Base-by-base conservation (phyloP, 2,113 vertebrate species). In the Galeopterus variegatus region DNA sequence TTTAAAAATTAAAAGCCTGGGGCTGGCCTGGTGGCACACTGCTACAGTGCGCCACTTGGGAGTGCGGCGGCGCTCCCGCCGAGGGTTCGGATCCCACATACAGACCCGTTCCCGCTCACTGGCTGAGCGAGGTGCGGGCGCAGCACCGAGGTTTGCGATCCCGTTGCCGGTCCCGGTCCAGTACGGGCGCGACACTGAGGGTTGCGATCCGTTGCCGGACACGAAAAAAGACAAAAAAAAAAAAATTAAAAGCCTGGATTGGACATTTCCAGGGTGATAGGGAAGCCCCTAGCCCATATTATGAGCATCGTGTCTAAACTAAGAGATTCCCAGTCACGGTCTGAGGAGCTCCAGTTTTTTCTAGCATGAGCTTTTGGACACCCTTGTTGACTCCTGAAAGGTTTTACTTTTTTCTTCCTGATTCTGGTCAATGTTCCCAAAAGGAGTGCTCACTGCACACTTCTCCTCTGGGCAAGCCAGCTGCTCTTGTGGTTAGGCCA, bases 181-280 rank as follows among this genome's bases (percentile, higher is more conserved):
- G n/a, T n/a, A n/a, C n/a, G n/a, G n/a, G n/a, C n/a, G n/a, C n/a
- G n/a, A n/a, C n/a, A n/a, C n/a, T n/a, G n/a, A n/a, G n/a, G n/a
- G n/a, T n/a, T n/a, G n/a, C n/a, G n/a, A n/a, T n/a, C n/a, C n/a
- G n/a, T n/a, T n/a, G n/a, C n/a, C n/a, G n/a, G n/a, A n/a, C n/a
- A n/a, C n/a, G n/a, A n/a, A n/a, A n/a, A n/a, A n/a, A n/a, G n/a
- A n/a, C n/a, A n/a, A n/a, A n/a, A n/a, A n/a, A n/a, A n/a, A n/a
- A n/a, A n/a, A n/a, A n/a, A 50, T 83, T 52, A 88, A 91, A 91
- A 93, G 14, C 13, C 36, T 77, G 17, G 26, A 84, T 23, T 88
- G 13, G 17, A 95, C 15, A 18, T 62, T 90, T 93, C n/a, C 54
- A 79, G 64, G 70, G 36, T 70, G 21, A 52, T 65, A 2, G 52